These are phyloP conservation scores for Drosophila leontia DNA, from an alignment of 1,140 invertebrate species.

Conservation along the genomic window DNA sequence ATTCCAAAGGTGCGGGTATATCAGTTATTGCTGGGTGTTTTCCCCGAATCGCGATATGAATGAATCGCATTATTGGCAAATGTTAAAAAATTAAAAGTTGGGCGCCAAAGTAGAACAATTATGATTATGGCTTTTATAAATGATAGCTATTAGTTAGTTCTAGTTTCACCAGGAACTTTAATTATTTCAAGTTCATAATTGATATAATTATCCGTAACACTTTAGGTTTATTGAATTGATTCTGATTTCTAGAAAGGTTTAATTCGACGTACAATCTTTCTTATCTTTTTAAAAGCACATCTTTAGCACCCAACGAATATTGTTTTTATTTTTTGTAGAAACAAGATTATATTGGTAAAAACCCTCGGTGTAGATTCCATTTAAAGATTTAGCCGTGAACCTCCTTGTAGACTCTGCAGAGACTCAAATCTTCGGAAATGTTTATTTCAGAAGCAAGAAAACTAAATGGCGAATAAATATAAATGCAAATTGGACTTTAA, in stretches of 20 bases:
- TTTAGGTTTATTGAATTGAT: neutral
- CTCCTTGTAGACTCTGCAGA: conserved; percentile 14
- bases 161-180: neutral
- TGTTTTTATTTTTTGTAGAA: neutral
- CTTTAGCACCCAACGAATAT: neutral
- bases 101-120: neutral
- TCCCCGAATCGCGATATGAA: conserved; percentile 25
- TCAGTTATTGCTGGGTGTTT: conserved; percentile 22
- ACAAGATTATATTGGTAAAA: conserved; percentile 1
- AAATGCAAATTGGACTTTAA: conserved; percentile 55
- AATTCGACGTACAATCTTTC: neutral
- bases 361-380: neutral
- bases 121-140: neutral
- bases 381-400: conserved; percentile 31
- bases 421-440: conserved; percentile 31
- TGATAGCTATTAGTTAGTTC: neutral
- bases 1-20: conserved; percentile 25
- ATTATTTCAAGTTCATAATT: neutral
- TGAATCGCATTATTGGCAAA: conserved; percentile 10
- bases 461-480: conserved; percentile 26
- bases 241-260: neutral
- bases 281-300: conserved; percentile 2
- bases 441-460: conserved; percentile 42
- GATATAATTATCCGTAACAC: neutral
- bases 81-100: neutral